These are phyloP conservation scores for Myopa tessellatipennis DNA, from an alignment of 2,888 invertebrate genomes.

Conservation along the genomic window DNA sequence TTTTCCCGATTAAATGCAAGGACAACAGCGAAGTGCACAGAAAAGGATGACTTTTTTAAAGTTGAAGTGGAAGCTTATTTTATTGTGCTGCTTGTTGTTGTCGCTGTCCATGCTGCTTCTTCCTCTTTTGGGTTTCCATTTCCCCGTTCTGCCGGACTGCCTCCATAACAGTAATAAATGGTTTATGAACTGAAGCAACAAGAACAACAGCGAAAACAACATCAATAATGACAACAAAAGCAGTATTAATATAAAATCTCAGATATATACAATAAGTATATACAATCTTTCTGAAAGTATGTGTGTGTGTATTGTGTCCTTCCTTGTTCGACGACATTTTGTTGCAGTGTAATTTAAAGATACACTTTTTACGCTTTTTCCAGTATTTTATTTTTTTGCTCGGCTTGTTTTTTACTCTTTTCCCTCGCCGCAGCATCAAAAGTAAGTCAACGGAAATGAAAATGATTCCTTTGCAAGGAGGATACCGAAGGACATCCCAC, in stretches of 20 bases:
- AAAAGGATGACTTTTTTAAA: neutral
- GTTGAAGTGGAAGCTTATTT: neutral
- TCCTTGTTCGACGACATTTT: neutral
- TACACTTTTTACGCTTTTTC: neutral
- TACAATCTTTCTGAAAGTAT: neutral
- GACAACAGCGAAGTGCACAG: neutral
- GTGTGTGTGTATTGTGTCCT: neutral
- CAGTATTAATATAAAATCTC: neutral
- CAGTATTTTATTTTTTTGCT: neutral
- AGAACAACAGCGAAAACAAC: neutral
- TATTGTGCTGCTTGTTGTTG: neutral
- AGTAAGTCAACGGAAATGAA: constrained; percentile 14
- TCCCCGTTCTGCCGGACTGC: neutral
- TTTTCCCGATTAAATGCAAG: constrained; percentile 6
- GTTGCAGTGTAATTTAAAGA: constrained; percentile 6
- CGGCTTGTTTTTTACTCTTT: neutral
- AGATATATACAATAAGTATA: neutral
- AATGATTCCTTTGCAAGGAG: neutral
- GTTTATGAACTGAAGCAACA: constrained; percentile 3
- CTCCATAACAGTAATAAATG: constrained; percentile 11
- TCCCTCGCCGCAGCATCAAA: neutral
- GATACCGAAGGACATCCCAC: neutral
- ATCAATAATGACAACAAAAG: neutral
- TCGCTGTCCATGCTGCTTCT: neutral
- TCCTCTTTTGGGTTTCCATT: neutral